Conservation (phyloP, 2,797 vertebrate genomes). For the Syndactyla subalaris region DNA sequence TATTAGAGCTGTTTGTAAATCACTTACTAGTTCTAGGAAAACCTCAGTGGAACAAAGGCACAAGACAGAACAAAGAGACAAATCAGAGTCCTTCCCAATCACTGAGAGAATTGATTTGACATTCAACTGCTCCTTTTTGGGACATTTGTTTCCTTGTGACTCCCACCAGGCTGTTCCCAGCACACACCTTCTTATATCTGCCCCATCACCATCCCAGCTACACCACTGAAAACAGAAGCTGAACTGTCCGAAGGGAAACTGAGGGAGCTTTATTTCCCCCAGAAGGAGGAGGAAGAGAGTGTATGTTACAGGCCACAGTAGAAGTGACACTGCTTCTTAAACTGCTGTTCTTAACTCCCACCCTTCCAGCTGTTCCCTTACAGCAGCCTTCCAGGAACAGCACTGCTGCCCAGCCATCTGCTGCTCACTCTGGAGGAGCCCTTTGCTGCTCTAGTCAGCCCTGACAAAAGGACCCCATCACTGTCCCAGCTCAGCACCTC, state of each 20-base stretch:
- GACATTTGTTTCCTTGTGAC: background rate
- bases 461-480: background rate
- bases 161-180: background rate
- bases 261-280: background rate
- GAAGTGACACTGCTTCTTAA: background rate
- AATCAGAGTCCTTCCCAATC: background rate
- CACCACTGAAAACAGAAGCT: rapidly evolving
- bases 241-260: background rate
- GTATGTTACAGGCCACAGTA: background rate
- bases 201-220: background rate
- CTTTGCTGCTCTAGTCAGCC: background rate
- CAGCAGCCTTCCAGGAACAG: background rate
- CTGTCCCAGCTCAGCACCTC: background rate
- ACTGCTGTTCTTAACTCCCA: background rate
- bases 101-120: background rate
- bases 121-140: background rate
- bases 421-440: background rate
- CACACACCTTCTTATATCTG: background rate
- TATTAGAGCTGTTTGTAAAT: background rate
- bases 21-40: background rate
- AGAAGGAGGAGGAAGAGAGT: background rate
- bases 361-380: background rate
- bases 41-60: background rate
- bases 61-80: background rate
- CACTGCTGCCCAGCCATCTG: background rate